Conservation (phyloP, 92 coral and sea anemone genomes). For the Epizoanthus ramosus region DNA sequence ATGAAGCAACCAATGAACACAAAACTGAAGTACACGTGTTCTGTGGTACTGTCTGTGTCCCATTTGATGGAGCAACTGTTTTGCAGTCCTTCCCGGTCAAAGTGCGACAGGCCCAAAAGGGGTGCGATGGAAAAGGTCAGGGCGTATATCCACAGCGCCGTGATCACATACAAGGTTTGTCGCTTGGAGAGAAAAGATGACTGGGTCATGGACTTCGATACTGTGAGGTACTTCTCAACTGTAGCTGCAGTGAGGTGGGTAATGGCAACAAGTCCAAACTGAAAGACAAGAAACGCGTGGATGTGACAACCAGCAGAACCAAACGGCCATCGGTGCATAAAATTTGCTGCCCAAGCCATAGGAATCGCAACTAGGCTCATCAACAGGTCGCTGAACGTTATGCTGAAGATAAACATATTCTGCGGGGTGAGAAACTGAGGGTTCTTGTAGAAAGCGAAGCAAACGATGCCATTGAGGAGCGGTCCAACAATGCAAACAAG, state of each 20-base stretch:
- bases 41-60: conserved; percentile 51
- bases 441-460: conserved; percentile 47
- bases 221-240: conserved; percentile 68
- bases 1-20: conserved; percentile 64
- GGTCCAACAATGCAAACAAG: conserved; percentile 51
- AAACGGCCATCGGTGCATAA: conserved; percentile 56
- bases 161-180: conserved; percentile 43
- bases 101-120: conserved; percentile 63
- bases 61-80: conserved; percentile 67
- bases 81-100: conserved; percentile 62
- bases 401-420: conserved; percentile 56
- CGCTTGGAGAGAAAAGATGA: conserved; percentile 47
- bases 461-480: conserved; percentile 53
- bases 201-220: conserved; percentile 45
- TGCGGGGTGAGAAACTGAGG: conserved; percentile 50
- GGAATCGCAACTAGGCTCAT: conserved; percentile 63
- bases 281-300: conserved; percentile 71
- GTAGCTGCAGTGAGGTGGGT: conserved; percentile 63
- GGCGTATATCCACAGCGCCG: conserved; percentile 58
- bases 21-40: conserved; percentile 55
- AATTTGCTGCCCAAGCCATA: conserved; percentile 50
- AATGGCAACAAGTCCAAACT: conserved; percentile 66
- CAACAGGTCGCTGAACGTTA: conserved; percentile 54
- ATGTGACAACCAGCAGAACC: conserved; percentile 55
- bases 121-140: conserved; percentile 60